These are phyloP conservation scores for Rhinophrynus dorsalis DNA, from an alignment of 2,797 vertebrate genomes.

Conservation along the genomic window DNA sequence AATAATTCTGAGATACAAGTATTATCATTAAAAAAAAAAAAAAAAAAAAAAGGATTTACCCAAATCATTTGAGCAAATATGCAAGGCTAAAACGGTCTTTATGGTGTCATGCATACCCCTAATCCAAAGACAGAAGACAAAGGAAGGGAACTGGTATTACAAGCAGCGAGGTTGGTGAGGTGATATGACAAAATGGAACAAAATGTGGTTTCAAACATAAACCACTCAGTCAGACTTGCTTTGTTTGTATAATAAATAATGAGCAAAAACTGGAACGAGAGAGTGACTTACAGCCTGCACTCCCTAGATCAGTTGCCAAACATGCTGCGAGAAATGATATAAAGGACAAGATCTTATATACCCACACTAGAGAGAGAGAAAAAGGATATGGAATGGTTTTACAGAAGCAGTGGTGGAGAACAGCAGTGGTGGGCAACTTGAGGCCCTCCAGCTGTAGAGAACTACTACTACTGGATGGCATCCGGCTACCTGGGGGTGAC, in stretches of 20 bases:
- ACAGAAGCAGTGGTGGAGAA: no score
- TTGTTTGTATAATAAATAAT: slow-evolving; percentile 37
- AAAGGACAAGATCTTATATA: slow-evolving; percentile 73
- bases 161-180: slow-evolving; percentile 71
- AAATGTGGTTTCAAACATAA: slow-evolving; percentile 65
- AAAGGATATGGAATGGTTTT: no score
- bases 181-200: slow-evolving; percentile 60
- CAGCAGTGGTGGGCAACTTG: no score
- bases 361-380: not conserved
- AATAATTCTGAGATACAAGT: no score
- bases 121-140: slow-evolving; percentile 17
- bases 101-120: not conserved
- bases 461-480: no score
- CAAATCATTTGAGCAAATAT: no score
- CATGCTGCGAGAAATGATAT: slow-evolving; percentile 67
- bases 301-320: slow-evolving; percentile 55
- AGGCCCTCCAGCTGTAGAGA: no score
- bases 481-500: no score
- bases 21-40: no score
- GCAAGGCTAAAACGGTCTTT: no score
- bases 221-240: no score
- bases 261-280: not conserved
- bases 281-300: slow-evolving; percentile 5
- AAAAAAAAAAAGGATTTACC: no score
- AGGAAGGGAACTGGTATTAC: slow-evolving; percentile 52